Evolutionary conservation across 2,888 invertebrate genomes (phyloP).

Genomic region (Drosophila borealis): DNA sequence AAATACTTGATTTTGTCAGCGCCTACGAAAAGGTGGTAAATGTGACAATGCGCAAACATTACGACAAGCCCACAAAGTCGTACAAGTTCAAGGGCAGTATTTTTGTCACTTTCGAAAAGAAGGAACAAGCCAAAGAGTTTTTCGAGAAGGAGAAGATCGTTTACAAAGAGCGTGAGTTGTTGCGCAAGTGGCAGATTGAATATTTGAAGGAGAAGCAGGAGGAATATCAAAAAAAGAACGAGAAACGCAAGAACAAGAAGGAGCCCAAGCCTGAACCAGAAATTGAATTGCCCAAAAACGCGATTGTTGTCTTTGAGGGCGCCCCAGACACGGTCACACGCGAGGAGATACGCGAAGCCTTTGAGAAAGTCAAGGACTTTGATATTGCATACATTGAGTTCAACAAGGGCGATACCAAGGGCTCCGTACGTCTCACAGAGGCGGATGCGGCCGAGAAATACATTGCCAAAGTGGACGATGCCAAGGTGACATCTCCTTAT

Average conservation of each 20-base stretch:
- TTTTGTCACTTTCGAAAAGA: slow-evolving; percentile 93
- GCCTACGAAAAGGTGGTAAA: slow-evolving; percentile 89
- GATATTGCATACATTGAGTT: slow-evolving; percentile 91
- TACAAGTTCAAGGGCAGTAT: slow-evolving; percentile 95
- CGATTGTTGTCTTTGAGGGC: slow-evolving; percentile 90
- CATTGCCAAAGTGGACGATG: slow-evolving; percentile 88
- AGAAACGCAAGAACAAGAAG: slow-evolving; percentile 85
- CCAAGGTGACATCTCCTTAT: slow-evolving; percentile 85
- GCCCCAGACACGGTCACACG: slow-evolving; percentile 87
- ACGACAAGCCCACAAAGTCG: slow-evolving; percentile 88
- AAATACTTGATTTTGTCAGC: slow-evolving; percentile 90
- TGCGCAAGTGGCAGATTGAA: slow-evolving; percentile 89
- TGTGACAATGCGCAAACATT: slow-evolving; percentile 87
- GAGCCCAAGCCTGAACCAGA: slow-evolving; percentile 76
- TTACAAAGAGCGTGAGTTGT: slow-evolving; percentile 88
- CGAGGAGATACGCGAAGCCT: slow-evolving; percentile 90
- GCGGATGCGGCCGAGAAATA: slow-evolving; percentile 89
- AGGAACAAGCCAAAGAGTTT: slow-evolving; percentile 93
- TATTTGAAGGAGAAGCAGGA: slow-evolving; percentile 89
- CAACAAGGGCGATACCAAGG: slow-evolving; percentile 90
- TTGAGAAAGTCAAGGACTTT: slow-evolving; percentile 84
- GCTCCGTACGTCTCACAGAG: slow-evolving; percentile 89
- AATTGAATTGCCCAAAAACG: slow-evolving; percentile 88
- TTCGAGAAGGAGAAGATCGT: slow-evolving; percentile 89
- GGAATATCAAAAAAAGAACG: slow-evolving; percentile 87